phyloP scores from a whole-genome alignment of 2,888 invertebrate species.

The Morinoia aosen region DNA sequence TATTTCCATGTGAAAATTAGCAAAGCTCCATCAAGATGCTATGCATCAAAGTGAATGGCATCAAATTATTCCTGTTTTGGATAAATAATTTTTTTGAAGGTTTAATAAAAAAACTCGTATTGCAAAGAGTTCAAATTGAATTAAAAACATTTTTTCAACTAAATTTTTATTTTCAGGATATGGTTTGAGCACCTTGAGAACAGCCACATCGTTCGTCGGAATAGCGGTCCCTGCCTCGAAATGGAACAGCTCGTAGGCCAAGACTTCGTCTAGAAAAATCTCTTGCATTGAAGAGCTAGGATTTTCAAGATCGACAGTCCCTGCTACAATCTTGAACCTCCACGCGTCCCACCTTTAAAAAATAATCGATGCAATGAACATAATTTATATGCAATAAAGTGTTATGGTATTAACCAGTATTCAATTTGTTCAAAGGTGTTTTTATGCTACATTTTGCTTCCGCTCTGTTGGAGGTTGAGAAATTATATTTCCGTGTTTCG shows the following conservation, averaged over 20 bases:
- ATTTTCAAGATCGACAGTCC: constrained; percentile 39
- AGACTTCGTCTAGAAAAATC: constrained; percentile 46
- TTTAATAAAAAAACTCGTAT: too few species aligned
- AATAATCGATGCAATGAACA: not conserved
- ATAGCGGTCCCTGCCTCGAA: constrained; percentile 49
- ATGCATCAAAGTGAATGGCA: too few species aligned
- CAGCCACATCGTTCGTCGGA: constrained; percentile 55
- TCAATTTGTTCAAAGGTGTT: not conserved
- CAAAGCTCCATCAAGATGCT: too few species aligned
- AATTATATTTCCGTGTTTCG: not conserved
- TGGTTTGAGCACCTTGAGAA: constrained; percentile 43
- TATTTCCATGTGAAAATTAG: too few species aligned
- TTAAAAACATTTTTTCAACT: too few species aligned
- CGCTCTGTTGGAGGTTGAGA: not conserved
- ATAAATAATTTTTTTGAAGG: too few species aligned
- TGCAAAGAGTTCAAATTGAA: too few species aligned
- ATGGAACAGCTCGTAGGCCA: constrained; percentile 53
- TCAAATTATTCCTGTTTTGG: too few species aligned
- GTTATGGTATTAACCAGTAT: not conserved
- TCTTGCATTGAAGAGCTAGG: constrained; percentile 18
- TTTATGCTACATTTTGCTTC: not conserved
- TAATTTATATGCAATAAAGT: not conserved
- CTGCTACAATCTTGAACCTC: constrained; percentile 51
- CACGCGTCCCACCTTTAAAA: constrained; percentile 49
- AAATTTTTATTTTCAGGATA: not conserved